Percentiles rank a stretch among this genome's conserved stretches.
Conservation (phyloP, 2,888 invertebrate species). For the Lepidocyrtoides sp. region DNA sequence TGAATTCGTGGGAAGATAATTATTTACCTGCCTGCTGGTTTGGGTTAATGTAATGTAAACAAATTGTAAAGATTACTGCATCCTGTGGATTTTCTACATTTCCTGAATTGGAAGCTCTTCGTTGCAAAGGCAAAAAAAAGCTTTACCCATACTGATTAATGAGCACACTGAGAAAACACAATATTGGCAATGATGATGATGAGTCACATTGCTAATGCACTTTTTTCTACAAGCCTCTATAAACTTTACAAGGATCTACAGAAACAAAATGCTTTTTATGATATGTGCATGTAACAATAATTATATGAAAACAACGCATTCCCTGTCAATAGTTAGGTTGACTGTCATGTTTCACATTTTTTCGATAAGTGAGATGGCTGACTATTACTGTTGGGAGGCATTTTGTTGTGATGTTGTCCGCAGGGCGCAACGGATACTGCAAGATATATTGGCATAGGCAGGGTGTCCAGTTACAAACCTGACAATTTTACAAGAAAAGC, state of each 20-base stretch:
- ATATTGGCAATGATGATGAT: not conserved
- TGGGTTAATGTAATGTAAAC: not conserved
- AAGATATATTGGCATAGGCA: slow-evolving; percentile 63
- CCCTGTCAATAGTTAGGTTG: slow-evolving; percentile 5
- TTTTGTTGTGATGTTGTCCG: not conserved
- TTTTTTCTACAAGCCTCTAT: not conserved
- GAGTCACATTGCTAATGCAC: slow-evolving; percentile 7
- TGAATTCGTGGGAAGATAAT: too few species aligned
- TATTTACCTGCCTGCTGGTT: not conserved
- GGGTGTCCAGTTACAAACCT: slow-evolving; percentile 60
- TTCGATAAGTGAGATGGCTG: slow-evolving; percentile 6
- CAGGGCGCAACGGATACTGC: slow-evolving; percentile 49
- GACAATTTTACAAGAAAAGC: slow-evolving; percentile 23
- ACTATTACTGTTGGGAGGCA: slow-evolving; percentile 15
- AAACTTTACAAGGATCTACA: too few species aligned
- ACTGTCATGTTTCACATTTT: slow-evolving; percentile 29
- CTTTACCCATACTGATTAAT: not conserved
- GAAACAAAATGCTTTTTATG: not conserved
- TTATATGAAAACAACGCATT: slow-evolving; percentile 44
- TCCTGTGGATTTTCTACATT: slow-evolving; percentile 36
- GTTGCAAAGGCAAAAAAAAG: too few species aligned
- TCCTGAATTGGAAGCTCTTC: slow-evolving; percentile 31
- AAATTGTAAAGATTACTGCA: not conserved
- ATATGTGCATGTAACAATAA: not conserved
- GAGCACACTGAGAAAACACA: not conserved